Percentiles rank a stretch among this genome's conserved stretches.
Conservation (phyloP, 2,113 vertebrate species). For the Phalacrocorax pelagicus region DNA sequence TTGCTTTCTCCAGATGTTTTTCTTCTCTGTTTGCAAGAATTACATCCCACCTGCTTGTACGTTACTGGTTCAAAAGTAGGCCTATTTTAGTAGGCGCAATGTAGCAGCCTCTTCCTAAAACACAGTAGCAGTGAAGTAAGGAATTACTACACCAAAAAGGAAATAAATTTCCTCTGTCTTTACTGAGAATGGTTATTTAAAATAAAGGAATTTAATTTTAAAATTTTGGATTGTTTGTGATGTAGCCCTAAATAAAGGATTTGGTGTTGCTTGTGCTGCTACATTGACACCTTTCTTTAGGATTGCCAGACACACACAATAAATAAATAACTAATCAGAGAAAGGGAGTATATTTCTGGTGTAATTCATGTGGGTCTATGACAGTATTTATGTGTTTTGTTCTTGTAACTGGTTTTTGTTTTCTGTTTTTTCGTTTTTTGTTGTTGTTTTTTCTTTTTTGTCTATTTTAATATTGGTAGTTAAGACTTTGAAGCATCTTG, state of each 20-base stretch:
- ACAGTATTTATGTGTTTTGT: background rate
- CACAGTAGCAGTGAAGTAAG: background rate
- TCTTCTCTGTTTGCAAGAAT: background rate
- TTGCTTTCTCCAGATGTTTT: background rate
- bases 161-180: background rate
- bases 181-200: background rate
- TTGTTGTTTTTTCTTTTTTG: background rate
- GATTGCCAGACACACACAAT: background rate
- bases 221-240: background rate
- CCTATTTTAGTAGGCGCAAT: background rate
- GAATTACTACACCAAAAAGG: background rate
- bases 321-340: background rate
- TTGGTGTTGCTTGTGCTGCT: background rate
- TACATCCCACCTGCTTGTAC: background rate
- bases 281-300: background rate
- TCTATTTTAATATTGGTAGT: background rate
- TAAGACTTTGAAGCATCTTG: background rate
- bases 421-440: no score
- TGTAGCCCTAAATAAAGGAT: background rate
- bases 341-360: background rate
- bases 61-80: background rate
- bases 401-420: background rate
- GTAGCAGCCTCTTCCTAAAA: background rate
- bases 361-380: background rate
- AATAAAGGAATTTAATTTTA: background rate